Evolutionary conservation across 2,113 vertebrate species (phyloP), one percentile per base, ranked within the genome.

Genomic region (Odobenus rosmarus): DNA sequence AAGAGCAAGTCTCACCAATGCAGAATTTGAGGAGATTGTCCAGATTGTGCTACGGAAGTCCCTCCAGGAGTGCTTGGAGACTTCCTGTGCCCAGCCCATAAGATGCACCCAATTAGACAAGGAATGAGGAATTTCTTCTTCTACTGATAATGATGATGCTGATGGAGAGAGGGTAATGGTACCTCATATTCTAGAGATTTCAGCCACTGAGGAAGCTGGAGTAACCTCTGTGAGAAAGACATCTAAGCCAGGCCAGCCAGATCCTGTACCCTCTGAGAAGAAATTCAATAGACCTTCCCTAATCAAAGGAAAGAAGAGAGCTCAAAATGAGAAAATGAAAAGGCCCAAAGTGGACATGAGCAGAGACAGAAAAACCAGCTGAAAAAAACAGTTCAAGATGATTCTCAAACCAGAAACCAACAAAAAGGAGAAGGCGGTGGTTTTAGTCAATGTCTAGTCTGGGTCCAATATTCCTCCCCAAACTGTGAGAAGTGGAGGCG

Each of bases 1-100:
- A 94, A 96, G 71, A 64, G 31, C 81, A 89, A 62, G 57, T 85
- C 95, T 98, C 67, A 97, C 94, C 7, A 84, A 87, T 92, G 96
- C 69, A 80, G 96, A 98, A 88, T 98, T 98, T 97, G 98, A 98
- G 49, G 98, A 98, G 90, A 97, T 98, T 93, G 81, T 98, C 90
- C 98, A 98, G 96, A 93, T 21, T 87, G 98, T 98, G 64, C 96
- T 98, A 55, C 97, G 14, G 94, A 98, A 98, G 86, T 95, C 98
- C 85, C 82, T 97, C 46, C 88, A 97, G 64, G 97, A 98, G 57
- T 95, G 93, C 72, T 88, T 96, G 76, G 98, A 97, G 76, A 95
- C 71, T 92, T 92, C 95, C 49, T 86, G 59, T 98, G 64, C 79
- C 61, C 95, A 95, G 21, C 23, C 51, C 1, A 8, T 87, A 85